phyloP scores from a whole-genome alignment of 2,888 invertebrate genomes.

The Himalopsyche kuldschensis region DNA sequence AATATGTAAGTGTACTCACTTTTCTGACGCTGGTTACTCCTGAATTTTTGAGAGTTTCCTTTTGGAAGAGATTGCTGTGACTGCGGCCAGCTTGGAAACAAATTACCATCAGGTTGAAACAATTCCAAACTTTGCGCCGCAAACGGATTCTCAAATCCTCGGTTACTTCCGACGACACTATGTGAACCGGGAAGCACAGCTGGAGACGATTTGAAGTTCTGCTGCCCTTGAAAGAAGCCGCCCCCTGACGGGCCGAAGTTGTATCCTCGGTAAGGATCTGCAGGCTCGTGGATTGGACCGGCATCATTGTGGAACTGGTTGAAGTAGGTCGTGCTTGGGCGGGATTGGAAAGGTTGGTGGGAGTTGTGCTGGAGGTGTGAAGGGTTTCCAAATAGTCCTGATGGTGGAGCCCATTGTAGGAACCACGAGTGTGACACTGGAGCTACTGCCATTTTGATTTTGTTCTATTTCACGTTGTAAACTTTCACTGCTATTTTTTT shows the following conservation, averaged over 20 bases:
- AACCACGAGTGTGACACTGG: conserved; percentile 59
- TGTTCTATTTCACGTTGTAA: neutral
- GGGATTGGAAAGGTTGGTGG: neutral
- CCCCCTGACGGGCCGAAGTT: neutral
- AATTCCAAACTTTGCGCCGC: neutral
- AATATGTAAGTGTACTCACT: neutral
- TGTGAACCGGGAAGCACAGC: conserved; percentile 10
- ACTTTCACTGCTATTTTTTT: neutral
- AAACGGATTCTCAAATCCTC: conserved; percentile 5
- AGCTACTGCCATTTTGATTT: conserved; percentile 38
- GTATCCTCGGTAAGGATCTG: conserved; percentile 21
- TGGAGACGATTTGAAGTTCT: neutral
- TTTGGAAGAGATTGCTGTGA: neutral
- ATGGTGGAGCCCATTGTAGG: conserved; percentile 55
- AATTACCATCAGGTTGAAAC: neutral
- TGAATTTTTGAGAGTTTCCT: neutral
- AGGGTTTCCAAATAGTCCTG: conserved; percentile 50
- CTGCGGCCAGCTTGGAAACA: conserved; percentile 4
- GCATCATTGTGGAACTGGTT: neutral
- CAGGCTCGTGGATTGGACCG: neutral
- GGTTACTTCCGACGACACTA: neutral
- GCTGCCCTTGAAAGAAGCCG: neutral
- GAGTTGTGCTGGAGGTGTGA: conserved; percentile 41
- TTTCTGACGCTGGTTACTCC: neutral
- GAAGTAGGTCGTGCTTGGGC: neutral